Evolutionary conservation across 2,797 vertebrate species (phyloP).

Genomic region (Lacerta viridis): DNA sequence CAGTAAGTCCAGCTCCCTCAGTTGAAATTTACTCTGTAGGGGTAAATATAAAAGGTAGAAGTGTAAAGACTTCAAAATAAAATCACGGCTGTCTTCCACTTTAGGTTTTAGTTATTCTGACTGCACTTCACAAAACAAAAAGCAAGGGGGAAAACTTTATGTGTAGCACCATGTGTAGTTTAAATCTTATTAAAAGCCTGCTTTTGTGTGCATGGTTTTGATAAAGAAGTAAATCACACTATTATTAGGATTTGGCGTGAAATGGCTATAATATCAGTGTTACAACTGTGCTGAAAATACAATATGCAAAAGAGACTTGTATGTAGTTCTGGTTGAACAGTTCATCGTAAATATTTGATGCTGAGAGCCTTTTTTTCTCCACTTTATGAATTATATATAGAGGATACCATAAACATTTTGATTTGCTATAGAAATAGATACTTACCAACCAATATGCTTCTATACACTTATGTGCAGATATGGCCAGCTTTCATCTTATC

Average conservation of each 20-base stretch:
- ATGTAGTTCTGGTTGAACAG: conserved; percentile 11
- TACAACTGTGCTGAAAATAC: neutral
- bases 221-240: neutral
- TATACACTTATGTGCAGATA: neutral
- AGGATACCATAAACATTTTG: neutral
- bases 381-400: neutral
- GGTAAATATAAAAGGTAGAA: neutral
- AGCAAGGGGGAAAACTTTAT: too few relatives aligned
- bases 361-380: neutral
- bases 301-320: neutral
- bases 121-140: neutral
- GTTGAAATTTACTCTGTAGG: neutral
- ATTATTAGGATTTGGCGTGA: conserved; percentile 20
- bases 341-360: conserved; percentile 37
- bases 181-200: conserved; percentile 50
- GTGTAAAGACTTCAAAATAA: neutral
- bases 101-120: neutral
- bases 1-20: neutral
- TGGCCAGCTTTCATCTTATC: neutral
- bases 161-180: neutral
- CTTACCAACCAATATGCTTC: neutral
- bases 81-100: neutral
- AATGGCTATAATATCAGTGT: neutral
- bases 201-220: neutral
- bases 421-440: neutral